Base-by-base conservation (phyloP, 2,113 vertebrate genomes). In the Nanorana parkeri region DNA sequence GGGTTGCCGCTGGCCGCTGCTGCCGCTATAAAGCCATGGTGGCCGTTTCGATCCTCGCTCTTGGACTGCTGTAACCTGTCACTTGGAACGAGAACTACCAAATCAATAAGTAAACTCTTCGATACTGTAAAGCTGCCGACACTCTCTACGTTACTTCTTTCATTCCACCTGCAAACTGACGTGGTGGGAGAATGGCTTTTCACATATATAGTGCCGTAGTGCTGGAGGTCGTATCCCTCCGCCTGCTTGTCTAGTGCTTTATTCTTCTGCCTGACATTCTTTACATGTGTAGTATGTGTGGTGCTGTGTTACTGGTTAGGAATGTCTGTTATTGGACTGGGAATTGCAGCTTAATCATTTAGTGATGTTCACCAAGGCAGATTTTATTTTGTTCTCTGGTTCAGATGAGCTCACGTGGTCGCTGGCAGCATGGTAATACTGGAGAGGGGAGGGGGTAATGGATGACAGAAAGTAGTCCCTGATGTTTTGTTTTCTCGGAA, bases 21-120 rank as follows among this genome's bases (percentile, higher is more conserved):
- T 68, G 72, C 68, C 58, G 79, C 68, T 81, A 81, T 81, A 65
- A 58, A 52, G 79, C 79, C 79, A 81, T 81, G 68, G 79, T 81
- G 69, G 3, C 19, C 58, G 47, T 26, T 24, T 24, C 19, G 17
- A 5, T 24, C 20, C 3, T 68, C 68, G 15, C 16, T 5, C 11
- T 3, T 28, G 55, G 56, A 56, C 51, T 23, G 20, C 55, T 3
- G 3, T 15, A 58, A 54, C 8, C 77, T 1, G 26, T 0, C 24
- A 24, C 51, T 28, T 26, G 3, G 52, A 21, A n/a, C 6, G 21
- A 5, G 10, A 47, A 58, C 11, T 36, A 28, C 71, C 5, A 54
- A 7, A 54, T 54, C 15, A 69, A 47, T 29, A 0, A 58, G 36
- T 3, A 13, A 69, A 3, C 15, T 3, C 0, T 51, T 8, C 7